Percentiles rank a stretch among this genome's conserved stretches.
phyloP scores from a whole-genome alignment of 2,113 vertebrate species.

The Elachura formosa region DNA sequence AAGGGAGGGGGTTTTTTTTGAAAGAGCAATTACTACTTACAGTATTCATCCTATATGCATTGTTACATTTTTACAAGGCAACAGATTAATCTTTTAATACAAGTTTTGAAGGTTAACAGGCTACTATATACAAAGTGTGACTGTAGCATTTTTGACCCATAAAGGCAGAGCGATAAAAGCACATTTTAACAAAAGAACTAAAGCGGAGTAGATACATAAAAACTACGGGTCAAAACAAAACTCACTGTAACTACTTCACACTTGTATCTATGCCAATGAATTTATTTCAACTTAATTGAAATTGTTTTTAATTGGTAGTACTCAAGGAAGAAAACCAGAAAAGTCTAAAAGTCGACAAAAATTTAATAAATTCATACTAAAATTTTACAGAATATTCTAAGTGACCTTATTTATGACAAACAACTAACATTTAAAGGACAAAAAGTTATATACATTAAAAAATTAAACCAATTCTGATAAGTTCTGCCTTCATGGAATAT shows the following conservation, averaged over 20 bases:
- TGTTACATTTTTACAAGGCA: accelerated
- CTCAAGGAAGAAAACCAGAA: neutral
- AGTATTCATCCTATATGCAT: accelerated
- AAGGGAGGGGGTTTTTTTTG: accelerated
- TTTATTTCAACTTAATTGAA: neutral
- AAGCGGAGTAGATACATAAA: accelerated
- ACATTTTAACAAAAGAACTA: accelerated
- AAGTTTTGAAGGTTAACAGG: too few species aligned
- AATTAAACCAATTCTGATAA: neutral
- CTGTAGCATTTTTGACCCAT: neutral
- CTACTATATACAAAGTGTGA: too few species aligned
- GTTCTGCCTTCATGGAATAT: neutral
- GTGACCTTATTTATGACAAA: accelerated
- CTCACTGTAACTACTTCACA: too few species aligned
- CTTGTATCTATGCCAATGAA: accelerated
- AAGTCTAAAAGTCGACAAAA: too few species aligned
- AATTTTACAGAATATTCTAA: accelerated
- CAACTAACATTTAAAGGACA: neutral
- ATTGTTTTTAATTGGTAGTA: neutral
- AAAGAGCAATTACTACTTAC: accelerated
- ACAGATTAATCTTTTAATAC: neutral
- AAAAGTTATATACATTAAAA: accelerated
- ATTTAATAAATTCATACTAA: neutral
- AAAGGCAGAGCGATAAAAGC: too few species aligned
- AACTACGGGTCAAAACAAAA: neutral